These are phyloP conservation scores for Spinus pinus DNA, from an alignment of 2,797 vertebrate genomes.

Conservation along the genomic window DNA sequence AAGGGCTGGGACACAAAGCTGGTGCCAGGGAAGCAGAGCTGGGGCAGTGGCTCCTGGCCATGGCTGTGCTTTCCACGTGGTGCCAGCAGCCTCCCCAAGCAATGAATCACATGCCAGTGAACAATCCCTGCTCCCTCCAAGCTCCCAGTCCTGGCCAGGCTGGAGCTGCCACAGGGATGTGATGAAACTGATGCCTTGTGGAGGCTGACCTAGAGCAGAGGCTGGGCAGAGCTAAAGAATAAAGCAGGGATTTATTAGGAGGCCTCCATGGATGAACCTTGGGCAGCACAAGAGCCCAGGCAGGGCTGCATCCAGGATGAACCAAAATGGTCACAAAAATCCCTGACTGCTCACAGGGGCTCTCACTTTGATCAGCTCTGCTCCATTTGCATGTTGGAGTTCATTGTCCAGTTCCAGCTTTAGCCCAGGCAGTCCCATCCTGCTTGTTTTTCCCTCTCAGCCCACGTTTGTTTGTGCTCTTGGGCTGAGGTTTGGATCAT, in stretches of 20 bases:
- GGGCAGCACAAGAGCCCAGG: neutral
- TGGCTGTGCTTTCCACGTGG: neutral
- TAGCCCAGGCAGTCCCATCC: neutral
- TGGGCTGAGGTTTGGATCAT: neutral
- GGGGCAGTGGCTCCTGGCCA: neutral
- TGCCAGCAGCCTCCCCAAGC: neutral
- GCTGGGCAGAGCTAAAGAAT: neutral
- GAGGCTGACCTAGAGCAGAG: neutral
- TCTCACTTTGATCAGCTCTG: neutral
- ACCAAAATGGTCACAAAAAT: neutral
- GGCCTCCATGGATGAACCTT: neutral
- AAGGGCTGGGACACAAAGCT: neutral
- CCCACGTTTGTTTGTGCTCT: neutral
- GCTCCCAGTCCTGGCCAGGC: neutral
- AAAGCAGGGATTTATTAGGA: neutral
- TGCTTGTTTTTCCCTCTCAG: neutral
- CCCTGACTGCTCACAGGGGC: accelerated
- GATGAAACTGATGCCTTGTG: neutral
- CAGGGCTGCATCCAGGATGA: neutral
- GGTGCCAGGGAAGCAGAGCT: neutral
- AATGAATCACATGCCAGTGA: neutral
- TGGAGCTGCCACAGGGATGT: neutral
- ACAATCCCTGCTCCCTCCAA: neutral
- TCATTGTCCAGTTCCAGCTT: neutral
- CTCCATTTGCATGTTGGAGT: neutral